These are phyloP conservation scores for Chromobotia macracanthus DNA, from an alignment of 2,797 vertebrate species.

Conservation along the genomic window DNA sequence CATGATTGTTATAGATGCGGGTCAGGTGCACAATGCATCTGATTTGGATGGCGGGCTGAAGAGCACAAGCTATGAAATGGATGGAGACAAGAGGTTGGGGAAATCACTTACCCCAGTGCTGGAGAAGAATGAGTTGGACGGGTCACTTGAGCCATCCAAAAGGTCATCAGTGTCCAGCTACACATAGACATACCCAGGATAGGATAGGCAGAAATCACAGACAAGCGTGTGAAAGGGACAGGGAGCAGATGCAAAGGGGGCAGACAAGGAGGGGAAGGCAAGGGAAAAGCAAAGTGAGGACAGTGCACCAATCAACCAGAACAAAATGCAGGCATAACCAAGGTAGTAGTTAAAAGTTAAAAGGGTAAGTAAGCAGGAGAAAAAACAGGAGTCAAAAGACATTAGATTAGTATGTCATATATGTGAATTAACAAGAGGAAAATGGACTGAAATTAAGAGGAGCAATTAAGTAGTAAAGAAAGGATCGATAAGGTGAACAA, in stretches of 20 bases:
- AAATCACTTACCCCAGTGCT: conserved; percentile 87
- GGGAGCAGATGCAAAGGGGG: conserved; percentile 43
- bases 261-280: conserved; percentile 68
- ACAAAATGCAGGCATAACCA: conserved; percentile 64
- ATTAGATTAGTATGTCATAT: conserved; percentile 71
- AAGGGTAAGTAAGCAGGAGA: conserved; percentile 58
- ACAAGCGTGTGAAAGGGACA: conserved; percentile 48
- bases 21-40: conserved; percentile 62
- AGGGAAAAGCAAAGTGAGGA: conserved; percentile 66
- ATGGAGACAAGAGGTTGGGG: conserved; percentile 65
- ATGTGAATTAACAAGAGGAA: conserved; percentile 63
- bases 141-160: conserved; percentile 93
- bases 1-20: conserved; percentile 23
- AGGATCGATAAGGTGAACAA: conserved; percentile 58
- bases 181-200: conserved; percentile 76
- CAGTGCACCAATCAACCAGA: conserved; percentile 62
- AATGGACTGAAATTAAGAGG: conserved; percentile 60
- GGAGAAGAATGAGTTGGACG: conserved; percentile 94
- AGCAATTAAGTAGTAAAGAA: conserved; percentile 61
- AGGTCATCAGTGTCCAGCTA: conserved; percentile 98
- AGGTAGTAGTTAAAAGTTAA: conserved; percentile 61
- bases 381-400: conserved; percentile 49
- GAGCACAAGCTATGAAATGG: conserved; percentile 70
- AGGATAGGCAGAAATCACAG: conserved; percentile 74
- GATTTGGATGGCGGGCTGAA: conserved; percentile 65